Evolutionary conservation across 2,888 invertebrate species (phyloP).

Genomic region (Galeruca laticollis): DNA sequence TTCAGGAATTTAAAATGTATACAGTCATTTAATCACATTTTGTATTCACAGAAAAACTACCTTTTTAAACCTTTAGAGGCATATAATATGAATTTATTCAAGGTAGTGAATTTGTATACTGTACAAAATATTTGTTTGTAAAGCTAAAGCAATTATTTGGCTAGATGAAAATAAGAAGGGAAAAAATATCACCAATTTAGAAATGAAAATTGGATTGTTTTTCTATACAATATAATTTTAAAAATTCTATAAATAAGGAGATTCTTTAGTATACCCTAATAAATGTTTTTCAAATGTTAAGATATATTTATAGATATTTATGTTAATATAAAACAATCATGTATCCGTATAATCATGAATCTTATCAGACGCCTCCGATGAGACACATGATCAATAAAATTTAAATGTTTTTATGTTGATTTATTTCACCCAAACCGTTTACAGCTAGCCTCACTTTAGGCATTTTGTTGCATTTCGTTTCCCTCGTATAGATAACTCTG

Average conservation of each 20-base stretch:
- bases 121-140: conserved; percentile 1
- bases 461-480: too few relatives aligned
- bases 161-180: conserved; percentile 12
- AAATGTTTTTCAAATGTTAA: conserved; percentile 61
- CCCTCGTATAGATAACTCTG: too few relatives aligned
- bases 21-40: conserved; percentile 31
- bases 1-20: too few relatives aligned
- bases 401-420: conserved; percentile 52
- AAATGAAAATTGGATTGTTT: conserved; percentile 45
- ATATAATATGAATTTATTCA: too few relatives aligned
- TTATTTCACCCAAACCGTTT: conserved; percentile 13
- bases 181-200: conserved; percentile 44
- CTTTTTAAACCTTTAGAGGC: too few relatives aligned
- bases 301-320: conserved; percentile 57
- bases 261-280: conserved; percentile 59
- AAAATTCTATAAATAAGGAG: conserved; percentile 33
- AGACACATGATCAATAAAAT: conserved; percentile 62
- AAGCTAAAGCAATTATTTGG: conserved; percentile 34
- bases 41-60: not conserved
- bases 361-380: conserved; percentile 63
- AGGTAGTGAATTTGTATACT: too few relatives aligned
- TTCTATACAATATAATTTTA: conserved; percentile 43
- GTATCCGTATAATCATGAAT: conserved; percentile 57
- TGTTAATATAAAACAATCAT: conserved; percentile 53
- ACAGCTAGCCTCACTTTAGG: too few relatives aligned